Evolutionary conservation across 2,113 vertebrate species (phyloP), one percentile per base, ranked within the genome.

Genomic region (Aegithalos caudatus): DNA sequence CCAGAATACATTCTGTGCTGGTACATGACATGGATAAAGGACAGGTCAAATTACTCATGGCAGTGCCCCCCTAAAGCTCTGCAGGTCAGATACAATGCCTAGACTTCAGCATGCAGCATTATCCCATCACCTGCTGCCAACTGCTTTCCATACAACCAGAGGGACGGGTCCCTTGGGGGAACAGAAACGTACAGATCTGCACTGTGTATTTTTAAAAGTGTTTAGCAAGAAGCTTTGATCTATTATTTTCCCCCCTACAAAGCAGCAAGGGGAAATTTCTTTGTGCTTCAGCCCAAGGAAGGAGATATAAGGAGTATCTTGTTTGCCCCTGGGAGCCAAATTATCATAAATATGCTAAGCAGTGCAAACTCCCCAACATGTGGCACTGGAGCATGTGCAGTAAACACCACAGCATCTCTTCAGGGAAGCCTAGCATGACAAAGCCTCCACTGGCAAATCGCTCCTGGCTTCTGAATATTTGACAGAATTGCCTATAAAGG

Each of bases 271-370:
- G 73, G 81, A 95, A 88, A 90, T 66, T 86, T 81, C 92, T 96
- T 96, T 95, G 89, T 92, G 89, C 69, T 92, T 88, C 28, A 2
- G 81, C 83, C 89, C 11, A 22, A 57, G 86, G 80, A 94, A 95
- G 65, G 61, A 94, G 80, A 86, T 87, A 53, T 17, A 91, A 94
- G 94, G 76, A 91, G 83, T 79, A 64, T 61, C 69, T 65, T 27
- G 51, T 71, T 89, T 84, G 73, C 91, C 91, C 78, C 61, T 89
- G 93, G 93, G 96, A 94, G 35, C 16, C 48, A 50, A 78, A 95
- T 94, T 94, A 95, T 23, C 94, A 96, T 95, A 96, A 95, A 86
- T 95, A 97, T 87, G 93, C 91, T 95, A 95, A 95, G 91, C 89
- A 96, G 91, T 17, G 53, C n/a, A 48, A 94, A 85, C 56, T 95